Percentiles rank a stretch among this genome's conserved stretches.
Conservation (phyloP, 2,888 invertebrate genomes). For the Chouioia cunea region DNA sequence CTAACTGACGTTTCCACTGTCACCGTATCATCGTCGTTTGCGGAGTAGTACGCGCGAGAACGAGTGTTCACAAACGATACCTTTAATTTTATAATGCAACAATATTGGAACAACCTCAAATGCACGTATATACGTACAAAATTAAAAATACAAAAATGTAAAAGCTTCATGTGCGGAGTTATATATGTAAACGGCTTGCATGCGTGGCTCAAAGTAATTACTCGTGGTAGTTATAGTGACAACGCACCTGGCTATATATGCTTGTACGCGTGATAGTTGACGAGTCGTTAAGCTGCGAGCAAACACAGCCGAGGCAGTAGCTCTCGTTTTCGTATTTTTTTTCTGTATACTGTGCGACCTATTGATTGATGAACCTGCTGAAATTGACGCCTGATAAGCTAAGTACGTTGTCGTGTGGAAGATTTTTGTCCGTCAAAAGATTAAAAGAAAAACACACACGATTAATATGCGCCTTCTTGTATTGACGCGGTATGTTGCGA, state of each 20-base stretch:
- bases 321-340: conserved; percentile 17
- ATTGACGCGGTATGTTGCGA: too few species aligned
- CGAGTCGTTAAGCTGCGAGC: conserved; percentile 1
- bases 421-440: neutral
- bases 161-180: too few species aligned
- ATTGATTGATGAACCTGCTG: conserved; percentile 20
- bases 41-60: too few species aligned
- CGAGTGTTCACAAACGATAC: too few species aligned
- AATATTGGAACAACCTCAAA: too few species aligned
- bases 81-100: too few species aligned
- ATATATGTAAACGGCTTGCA: too few species aligned
- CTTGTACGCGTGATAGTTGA: too few species aligned
- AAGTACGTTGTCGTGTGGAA: conserved; percentile 1
- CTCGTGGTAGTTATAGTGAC: conserved; percentile 53
- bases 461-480: too few species aligned
- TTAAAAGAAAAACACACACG: too few species aligned
- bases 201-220: neutral
- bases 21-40: conserved; percentile 60
- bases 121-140: too few species aligned
- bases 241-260: conserved; percentile 2
- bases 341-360: neutral
- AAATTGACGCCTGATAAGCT: conserved; percentile 14
- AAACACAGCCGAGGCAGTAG: conserved; percentile 20
- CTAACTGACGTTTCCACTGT: conserved; percentile 18
- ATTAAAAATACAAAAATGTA: too few species aligned